phyloP scores from a whole-genome alignment of 2,113 vertebrate species.

The Brienomyrus longianalis region DNA sequence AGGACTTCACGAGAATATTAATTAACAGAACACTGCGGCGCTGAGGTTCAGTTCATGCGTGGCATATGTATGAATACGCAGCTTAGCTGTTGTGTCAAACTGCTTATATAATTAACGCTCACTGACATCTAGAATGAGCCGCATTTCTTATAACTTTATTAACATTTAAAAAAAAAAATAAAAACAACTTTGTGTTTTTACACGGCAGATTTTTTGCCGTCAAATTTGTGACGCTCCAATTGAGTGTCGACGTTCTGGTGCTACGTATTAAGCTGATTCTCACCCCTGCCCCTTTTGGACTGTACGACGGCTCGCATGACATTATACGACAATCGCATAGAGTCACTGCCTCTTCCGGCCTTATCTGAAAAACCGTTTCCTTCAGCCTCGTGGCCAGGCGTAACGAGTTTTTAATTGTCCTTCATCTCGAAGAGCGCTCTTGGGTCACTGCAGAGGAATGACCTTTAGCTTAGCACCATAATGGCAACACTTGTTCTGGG shows the following conservation, averaged over 20 bases:
- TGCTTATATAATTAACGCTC: background rate
- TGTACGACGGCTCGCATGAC: background rate
- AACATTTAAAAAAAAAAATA: background rate
- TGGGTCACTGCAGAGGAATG: background rate
- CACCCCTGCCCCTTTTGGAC: background rate
- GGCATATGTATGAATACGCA: background rate
- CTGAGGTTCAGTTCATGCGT: background rate
- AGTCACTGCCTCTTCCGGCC: background rate
- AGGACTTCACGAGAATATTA: constrained; percentile 8
- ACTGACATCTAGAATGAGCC: background rate
- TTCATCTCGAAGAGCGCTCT: background rate
- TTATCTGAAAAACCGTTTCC: background rate
- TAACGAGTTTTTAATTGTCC: background rate
- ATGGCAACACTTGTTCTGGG: background rate
- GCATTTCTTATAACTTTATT: background rate
- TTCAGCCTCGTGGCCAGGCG: background rate
- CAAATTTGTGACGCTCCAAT: background rate
- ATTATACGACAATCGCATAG: background rate
- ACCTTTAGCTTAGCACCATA: background rate
- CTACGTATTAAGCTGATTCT: background rate
- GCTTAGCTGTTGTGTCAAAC: background rate
- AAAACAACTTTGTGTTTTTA: background rate
- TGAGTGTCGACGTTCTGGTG: background rate
- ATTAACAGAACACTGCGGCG: background rate
- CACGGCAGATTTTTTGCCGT: background rate